These are phyloP conservation scores for Trachelus tabidus DNA, from an alignment of 2,888 invertebrate species.

Conservation along the genomic window DNA sequence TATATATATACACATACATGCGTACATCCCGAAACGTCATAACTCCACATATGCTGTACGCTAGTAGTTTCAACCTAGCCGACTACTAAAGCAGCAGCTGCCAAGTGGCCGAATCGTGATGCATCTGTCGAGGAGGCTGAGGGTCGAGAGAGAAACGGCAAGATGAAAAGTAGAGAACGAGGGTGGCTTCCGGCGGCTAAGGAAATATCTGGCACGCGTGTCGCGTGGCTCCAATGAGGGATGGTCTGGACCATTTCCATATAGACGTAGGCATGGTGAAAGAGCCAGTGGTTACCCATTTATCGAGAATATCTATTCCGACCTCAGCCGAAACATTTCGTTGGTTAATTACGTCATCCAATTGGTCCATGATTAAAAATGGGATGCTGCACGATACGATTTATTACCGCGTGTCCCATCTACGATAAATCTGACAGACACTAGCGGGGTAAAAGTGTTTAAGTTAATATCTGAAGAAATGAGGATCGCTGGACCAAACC, in stretches of 20 bases:
- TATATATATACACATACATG: neutral
- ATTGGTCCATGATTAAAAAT: neutral
- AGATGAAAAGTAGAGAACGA: conserved; percentile 26
- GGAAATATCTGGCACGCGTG: conserved; percentile 33
- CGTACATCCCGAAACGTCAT: neutral
- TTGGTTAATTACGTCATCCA: neutral
- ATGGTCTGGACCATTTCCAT: neutral
- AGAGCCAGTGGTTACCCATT: neutral
- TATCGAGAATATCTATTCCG: neutral
- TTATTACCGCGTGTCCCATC: neutral
- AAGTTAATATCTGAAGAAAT: neutral
- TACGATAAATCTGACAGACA: neutral
- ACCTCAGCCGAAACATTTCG: neutral
- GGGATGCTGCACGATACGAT: neutral
- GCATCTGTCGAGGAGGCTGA: neutral
- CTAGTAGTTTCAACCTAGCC: neutral
- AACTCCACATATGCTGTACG: neutral
- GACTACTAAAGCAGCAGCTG: neutral
- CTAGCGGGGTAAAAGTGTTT: neutral
- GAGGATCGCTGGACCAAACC: neutral
- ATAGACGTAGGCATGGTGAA: neutral
- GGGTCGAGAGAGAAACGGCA: neutral
- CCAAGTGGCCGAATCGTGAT: neutral
- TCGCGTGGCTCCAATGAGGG: conserved; percentile 26
- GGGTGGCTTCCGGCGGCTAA: conserved; percentile 23